Base-by-base conservation (phyloP, 2,797 vertebrate genomes). In the Odontamblyopus lacepedii region DNA sequence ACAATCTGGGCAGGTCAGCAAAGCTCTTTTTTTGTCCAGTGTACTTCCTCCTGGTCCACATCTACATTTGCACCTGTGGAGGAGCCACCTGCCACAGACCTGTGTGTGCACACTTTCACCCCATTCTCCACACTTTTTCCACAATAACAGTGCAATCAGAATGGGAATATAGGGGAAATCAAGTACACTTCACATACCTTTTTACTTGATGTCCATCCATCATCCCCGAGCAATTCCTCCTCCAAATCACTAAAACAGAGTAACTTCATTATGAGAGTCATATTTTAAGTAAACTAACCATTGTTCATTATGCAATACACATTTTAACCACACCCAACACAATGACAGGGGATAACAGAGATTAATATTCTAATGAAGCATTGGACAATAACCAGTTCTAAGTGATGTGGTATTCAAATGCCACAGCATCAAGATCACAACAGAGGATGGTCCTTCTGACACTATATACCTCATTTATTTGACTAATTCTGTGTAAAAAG, bases 201-300 rank as follows among this genome's bases (percentile, higher is more conserved):
- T 94, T 98, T 99, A 70, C 93, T 93, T 72, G 96, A 90, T 11
- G 97, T 89, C 87, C 96, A 95, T 11, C 48, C 65, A 84, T 99
- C 97, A 72, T 98, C 98, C 81, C 94, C 95, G 77, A 99, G 94
- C 81, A 99, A 95, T 77, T 98, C 96, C 74, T 96, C 96, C 88
- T 98, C 98, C 73, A 98, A 93, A 89, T 99, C 98, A 92, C 98
- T 99, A 73, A 66, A 79, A 70, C 48, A 82, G 15, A 72, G 32
- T 35, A 13, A 30, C 26, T 30, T 60, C 13, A 30, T 60, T 30
- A 59, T 55, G 56, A 29, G 26, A 5, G 23, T n/a, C 23, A 26
- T 57, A 57, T 26, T 56, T 56, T 56, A 3, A 12, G 19, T 55
- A 8, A n/a, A 55, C 51, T n/a, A 55, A 55, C 51, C 6, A 8